phyloP scores from a whole-genome alignment of 1,140 invertebrate genomes.

The Plectrocnemia conspersa region DNA sequence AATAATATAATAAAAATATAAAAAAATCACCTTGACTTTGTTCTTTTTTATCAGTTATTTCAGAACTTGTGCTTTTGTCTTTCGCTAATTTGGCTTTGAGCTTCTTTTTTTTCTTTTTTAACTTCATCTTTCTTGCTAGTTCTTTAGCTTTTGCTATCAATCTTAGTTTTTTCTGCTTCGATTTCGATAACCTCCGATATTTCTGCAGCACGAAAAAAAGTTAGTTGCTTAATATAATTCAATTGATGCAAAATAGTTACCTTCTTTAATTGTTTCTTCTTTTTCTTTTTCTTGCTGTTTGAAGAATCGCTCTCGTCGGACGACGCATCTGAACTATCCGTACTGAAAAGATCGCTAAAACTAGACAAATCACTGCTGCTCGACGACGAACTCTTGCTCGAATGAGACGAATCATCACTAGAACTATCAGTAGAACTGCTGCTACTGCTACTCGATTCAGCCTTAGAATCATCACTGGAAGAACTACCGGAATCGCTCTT shows the following conservation, averaged over 20 bases:
- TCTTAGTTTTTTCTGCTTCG: slow-evolving; percentile 18
- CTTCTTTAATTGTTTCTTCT: slow-evolving; percentile 17
- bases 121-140: slow-evolving; percentile 18
- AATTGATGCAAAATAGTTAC: slow-evolving; percentile 11
- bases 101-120: slow-evolving; percentile 20
- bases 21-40: too few species aligned
- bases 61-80: too few species aligned
- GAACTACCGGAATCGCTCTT: neutral
- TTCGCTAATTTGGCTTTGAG: slow-evolving; percentile 7
- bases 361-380: slow-evolving; percentile 1
- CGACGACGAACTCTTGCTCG: slow-evolving; percentile 13
- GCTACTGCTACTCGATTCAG: neutral
- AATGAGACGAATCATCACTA: neutral
- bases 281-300: slow-evolving; percentile 15
- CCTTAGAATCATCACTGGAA: neutral
- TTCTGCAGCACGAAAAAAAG: slow-evolving; percentile 11
- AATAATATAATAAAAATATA: too few species aligned
- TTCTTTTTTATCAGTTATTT: too few species aligned
- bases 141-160: slow-evolving; percentile 26
- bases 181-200: slow-evolving; percentile 12
- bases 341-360: neutral
- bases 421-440: slow-evolving; percentile 3
- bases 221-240: too few species aligned
- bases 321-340: too few species aligned
- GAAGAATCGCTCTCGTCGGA: slow-evolving; percentile 12